Evolutionary conservation across 1,140 invertebrate genomes (phyloP).

Genomic region (Elymnias hypermnestra): DNA sequence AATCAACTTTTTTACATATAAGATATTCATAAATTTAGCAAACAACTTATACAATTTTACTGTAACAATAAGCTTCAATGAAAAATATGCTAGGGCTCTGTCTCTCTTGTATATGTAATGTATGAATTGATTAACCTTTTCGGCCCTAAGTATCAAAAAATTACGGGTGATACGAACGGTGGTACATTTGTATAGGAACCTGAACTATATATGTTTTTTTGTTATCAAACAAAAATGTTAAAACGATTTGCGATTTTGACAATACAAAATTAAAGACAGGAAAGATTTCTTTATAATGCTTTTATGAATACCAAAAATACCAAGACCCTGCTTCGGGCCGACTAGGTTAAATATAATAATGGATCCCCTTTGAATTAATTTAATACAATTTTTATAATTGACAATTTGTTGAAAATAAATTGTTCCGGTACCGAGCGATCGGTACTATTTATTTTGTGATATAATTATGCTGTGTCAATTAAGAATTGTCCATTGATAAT

Average conservation of each 20-base stretch:
- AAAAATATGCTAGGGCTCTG: constrained; percentile 18
- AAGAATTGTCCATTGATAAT: constrained; percentile 59
- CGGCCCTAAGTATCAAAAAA: too few species aligned
- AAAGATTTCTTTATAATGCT: too few species aligned
- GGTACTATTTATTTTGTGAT: constrained; percentile 62
- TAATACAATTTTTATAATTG: constrained; percentile 9
- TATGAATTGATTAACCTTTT: background rate
- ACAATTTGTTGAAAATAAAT: constrained; percentile 20
- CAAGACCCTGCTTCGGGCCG: background rate
- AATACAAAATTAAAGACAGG: too few species aligned
- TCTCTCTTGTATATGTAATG: constrained; percentile 4
- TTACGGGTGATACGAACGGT: too few species aligned
- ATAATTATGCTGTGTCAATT: constrained; percentile 66
- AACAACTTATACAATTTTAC: constrained; percentile 20
- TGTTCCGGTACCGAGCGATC: constrained; percentile 38
- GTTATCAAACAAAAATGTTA: too few species aligned
- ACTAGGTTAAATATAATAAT: too few species aligned
- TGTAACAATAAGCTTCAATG: constrained; percentile 11
- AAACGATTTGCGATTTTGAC: too few species aligned
- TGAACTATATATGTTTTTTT: too few species aligned
- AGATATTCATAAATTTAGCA: constrained; percentile 16
- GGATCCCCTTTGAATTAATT: constrained; percentile 12
- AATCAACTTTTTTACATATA: constrained; percentile 24
- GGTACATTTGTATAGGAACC: too few species aligned
- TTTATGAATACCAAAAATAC: too few species aligned